Percentiles rank a stretch among this genome's conserved stretches.
Evolutionary conservation across 1,140 invertebrate species (phyloP).

Genomic region (Agrilus planipennis): DNA sequence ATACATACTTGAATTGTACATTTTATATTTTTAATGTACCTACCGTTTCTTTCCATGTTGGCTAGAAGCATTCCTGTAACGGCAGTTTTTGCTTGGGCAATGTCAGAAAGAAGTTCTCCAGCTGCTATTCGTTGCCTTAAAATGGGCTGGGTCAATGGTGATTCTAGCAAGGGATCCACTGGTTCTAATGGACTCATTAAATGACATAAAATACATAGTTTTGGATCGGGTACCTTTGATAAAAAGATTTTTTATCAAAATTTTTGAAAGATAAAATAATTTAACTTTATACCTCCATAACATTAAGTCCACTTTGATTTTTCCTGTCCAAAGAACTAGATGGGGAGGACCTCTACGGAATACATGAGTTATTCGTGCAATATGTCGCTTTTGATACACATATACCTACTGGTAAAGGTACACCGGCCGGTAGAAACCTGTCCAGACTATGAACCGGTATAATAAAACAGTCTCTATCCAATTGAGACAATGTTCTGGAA

Average conservation of each 20-base stretch:
- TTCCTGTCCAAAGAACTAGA: conserved; percentile 10
- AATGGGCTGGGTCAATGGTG: conserved; percentile 62
- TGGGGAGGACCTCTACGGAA: conserved; percentile 14
- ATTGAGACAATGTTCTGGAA: conserved; percentile 44
- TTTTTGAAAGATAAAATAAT: background rate
- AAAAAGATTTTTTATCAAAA: background rate
- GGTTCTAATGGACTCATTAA: conserved; percentile 77
- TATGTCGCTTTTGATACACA: conserved; percentile 1
- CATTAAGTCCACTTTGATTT: conserved; percentile 16
- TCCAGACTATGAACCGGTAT: conserved; percentile 76
- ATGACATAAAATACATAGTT: conserved; percentile 73
- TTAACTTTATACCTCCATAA: conserved; percentile 16
- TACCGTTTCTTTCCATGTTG: conserved; percentile 78
- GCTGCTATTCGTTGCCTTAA: conserved; percentile 66
- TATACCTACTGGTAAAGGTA: conserved; percentile 66
- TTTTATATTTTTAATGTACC: conserved; percentile 8
- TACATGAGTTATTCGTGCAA: conserved; percentile 2
- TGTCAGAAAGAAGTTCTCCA: conserved; percentile 62
- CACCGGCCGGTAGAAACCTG: conserved; percentile 72
- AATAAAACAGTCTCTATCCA: conserved; percentile 79
- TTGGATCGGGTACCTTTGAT: conserved; percentile 70
- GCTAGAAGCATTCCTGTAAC: conserved; percentile 70
- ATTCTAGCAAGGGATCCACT: conserved; percentile 70
- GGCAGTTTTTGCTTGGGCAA: conserved; percentile 55
- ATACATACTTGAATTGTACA: background rate